These are phyloP conservation scores for Bovichtus diacanthus DNA, from an alignment of 2,797 vertebrate species.

Conservation along the genomic window DNA sequence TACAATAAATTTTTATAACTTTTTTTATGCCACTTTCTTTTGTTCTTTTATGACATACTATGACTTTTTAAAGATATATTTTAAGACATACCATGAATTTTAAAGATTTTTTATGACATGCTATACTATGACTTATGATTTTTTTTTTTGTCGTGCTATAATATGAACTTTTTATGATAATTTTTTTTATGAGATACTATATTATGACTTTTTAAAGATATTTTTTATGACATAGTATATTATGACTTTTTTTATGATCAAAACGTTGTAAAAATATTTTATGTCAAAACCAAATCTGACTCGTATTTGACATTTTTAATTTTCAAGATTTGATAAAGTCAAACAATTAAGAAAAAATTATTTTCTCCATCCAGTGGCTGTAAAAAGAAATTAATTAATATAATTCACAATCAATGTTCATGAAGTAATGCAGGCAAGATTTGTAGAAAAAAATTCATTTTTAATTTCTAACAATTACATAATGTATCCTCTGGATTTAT, in stretches of 20 bases:
- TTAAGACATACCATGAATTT: too few species aligned
- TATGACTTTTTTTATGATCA: neutral
- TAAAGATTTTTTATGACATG: too few species aligned
- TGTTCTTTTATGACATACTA: too few species aligned
- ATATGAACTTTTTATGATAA: neutral
- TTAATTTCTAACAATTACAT: conserved; percentile 25
- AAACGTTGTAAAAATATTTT: too few species aligned
- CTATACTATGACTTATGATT: neutral
- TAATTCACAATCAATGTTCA: neutral
- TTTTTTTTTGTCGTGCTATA: neutral
- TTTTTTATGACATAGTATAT: neutral
- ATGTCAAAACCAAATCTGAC: too few species aligned
- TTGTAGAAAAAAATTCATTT: neutral
- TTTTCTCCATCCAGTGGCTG: too few species aligned
- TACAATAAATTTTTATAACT: too few species aligned
- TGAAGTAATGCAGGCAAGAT: neutral
- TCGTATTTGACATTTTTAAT: too few species aligned
- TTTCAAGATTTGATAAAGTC: too few species aligned
- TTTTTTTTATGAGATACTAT: neutral
- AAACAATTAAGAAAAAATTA: too few species aligned
- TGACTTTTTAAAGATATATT: too few species aligned
- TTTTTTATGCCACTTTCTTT: too few species aligned
- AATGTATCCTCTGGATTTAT: conserved; percentile 14
- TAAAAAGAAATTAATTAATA: neutral
- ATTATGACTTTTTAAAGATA: neutral